These are phyloP conservation scores for Arvicanthis niloticus DNA, from an alignment of 2,113 vertebrate genomes.

Conservation along the genomic window DNA sequence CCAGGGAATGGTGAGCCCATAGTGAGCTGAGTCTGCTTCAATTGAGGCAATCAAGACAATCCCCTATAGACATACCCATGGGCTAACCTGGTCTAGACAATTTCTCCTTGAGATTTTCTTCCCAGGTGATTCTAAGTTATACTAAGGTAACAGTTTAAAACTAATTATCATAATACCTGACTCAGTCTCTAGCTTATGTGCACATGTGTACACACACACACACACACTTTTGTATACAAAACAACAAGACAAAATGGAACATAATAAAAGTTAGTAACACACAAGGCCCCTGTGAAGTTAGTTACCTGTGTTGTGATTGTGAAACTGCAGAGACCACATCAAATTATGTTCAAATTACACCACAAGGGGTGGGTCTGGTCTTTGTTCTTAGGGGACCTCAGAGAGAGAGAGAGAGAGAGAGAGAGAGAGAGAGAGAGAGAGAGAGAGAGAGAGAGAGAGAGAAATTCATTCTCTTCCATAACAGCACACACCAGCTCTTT, in stretches of 20 bases:
- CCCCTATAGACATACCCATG: no score
- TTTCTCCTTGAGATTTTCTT: not conserved
- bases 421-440: no score
- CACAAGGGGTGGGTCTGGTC: not conserved
- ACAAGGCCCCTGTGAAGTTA: not conserved
- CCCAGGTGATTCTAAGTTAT: not conserved
- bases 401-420: not conserved
- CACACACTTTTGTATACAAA: not conserved
- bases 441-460: no score
- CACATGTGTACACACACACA: not conserved
- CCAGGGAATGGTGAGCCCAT: not conserved
- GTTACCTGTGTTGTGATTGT: not conserved
- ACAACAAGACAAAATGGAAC: not conserved
- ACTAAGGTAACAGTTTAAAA: not conserved
- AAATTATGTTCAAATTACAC: not conserved
- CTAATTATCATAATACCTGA: not conserved
- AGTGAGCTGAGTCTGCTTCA: not conserved
- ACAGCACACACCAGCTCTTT: not conserved
- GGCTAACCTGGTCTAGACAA: not conserved
- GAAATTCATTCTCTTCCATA: not conserved
- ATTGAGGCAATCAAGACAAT: not conserved
- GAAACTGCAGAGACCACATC: slow-evolving; percentile 6
- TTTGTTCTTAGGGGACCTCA: not conserved
- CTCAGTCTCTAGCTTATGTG: not conserved
- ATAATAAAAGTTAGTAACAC: not conserved